Conservation (phyloP, 1,140 invertebrate genomes). For the Trypoxylus dichotomus region DNA sequence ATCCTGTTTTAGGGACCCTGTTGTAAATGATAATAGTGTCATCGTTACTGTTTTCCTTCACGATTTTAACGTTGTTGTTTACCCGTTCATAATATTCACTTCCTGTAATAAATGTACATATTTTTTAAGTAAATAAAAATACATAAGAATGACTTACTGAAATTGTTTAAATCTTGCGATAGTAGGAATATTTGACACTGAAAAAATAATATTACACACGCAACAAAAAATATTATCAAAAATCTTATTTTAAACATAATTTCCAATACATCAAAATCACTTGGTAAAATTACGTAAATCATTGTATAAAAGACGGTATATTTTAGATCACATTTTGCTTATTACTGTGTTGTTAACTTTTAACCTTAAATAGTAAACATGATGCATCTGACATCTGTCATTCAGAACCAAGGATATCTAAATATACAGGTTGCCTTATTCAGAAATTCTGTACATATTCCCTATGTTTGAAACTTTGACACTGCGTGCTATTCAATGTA, state of each 20-base stretch:
- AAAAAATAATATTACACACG: slow-evolving; percentile 40
- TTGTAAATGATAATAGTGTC: slow-evolving; percentile 89
- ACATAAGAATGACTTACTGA: slow-evolving; percentile 37
- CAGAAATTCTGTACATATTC: too few relatives aligned
- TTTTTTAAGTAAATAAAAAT: neutral
- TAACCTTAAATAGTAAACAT: neutral
- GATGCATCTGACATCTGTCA: too few relatives aligned
- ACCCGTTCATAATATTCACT: slow-evolving; percentile 30
- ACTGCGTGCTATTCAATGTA: too few relatives aligned
- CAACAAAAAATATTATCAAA: slow-evolving; percentile 37
- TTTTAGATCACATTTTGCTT: neutral
- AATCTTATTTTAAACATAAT: slow-evolving; percentile 33
- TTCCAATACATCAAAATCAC: slow-evolving; percentile 4
- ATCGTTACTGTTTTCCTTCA: slow-evolving; percentile 48
- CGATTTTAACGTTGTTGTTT: slow-evolving; percentile 33
- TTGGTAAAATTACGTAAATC: slow-evolving; percentile 16
- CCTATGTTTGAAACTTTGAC: too few relatives aligned
- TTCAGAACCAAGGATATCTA: too few relatives aligned
- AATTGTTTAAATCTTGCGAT: slow-evolving; percentile 39
- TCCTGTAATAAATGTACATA: slow-evolving; percentile 4
- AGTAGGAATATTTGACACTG: slow-evolving; percentile 44
- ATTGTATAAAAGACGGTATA: neutral
- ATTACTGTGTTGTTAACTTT: neutral
- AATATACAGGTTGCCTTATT: too few relatives aligned
- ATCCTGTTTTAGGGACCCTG: slow-evolving; percentile 97